Conservation (phyloP, 2,888 invertebrate genomes). For the Thalpophila matura region DNA sequence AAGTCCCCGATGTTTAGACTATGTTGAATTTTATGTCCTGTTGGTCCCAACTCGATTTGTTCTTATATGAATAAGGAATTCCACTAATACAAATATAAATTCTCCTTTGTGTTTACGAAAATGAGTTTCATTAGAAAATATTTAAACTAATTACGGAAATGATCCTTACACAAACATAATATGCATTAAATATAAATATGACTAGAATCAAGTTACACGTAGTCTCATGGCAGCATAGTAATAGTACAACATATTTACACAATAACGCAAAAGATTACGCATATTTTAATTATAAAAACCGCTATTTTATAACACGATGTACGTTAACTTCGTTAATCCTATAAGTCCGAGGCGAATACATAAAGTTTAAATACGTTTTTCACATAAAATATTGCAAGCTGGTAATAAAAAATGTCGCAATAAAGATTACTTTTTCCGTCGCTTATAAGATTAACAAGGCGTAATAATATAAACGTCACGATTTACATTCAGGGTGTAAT, state of each 20-base stretch:
- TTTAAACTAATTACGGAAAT: slow-evolving; percentile 66
- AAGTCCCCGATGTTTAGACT: slow-evolving; percentile 59
- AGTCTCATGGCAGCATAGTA: slow-evolving; percentile 69
- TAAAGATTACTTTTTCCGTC: slow-evolving; percentile 69
- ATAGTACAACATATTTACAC: slow-evolving; percentile 56
- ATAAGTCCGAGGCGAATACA: slow-evolving; percentile 62
- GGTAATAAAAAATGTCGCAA: slow-evolving; percentile 71
- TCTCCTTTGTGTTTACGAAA: slow-evolving; percentile 19
- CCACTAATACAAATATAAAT: slow-evolving; percentile 32
- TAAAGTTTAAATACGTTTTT: slow-evolving; percentile 62
- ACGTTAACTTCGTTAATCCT: slow-evolving; percentile 70
- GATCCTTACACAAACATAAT: slow-evolving; percentile 63
- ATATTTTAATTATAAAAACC: slow-evolving; percentile 50
- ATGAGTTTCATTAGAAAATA: slow-evolving; percentile 30
- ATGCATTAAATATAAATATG: slow-evolving; percentile 71
- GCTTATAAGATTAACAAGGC: slow-evolving; percentile 78
- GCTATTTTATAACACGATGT: slow-evolving; percentile 51
- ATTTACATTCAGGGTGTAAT: slow-evolving; percentile 58
- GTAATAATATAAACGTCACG: slow-evolving; percentile 62
- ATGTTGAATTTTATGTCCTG: slow-evolving; percentile 49
- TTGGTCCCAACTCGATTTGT: slow-evolving; percentile 65
- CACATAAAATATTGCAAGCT: slow-evolving; percentile 70
- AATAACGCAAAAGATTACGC: slow-evolving; percentile 50
- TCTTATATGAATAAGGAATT: slow-evolving; percentile 46
- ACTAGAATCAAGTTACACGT: slow-evolving; percentile 77